Evolutionary conservation across 2,113 vertebrate genomes (phyloP).

Genomic region (Calcarius ornatus): DNA sequence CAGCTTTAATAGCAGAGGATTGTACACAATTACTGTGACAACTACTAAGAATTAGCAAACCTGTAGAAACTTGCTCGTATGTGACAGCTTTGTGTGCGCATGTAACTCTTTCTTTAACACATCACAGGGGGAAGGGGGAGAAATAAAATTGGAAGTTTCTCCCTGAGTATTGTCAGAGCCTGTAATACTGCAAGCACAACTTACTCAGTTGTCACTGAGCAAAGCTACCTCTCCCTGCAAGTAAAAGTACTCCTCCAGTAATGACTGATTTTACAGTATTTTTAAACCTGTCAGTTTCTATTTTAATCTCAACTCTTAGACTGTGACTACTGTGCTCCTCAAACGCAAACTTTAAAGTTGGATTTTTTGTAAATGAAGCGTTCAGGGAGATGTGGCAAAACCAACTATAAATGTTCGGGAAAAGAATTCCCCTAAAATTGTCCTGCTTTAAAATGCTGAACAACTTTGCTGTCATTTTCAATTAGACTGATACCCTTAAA

Average conservation of each 20-base stretch:
- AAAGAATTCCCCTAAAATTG: background rate
- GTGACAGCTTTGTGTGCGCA: background rate
- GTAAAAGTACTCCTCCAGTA: background rate
- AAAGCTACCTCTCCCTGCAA: background rate
- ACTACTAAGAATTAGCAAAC: background rate
- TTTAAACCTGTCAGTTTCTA: background rate
- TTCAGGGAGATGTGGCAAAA: background rate
- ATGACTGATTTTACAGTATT: background rate
- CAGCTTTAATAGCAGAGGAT: background rate
- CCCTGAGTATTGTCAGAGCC: rapidly evolving
- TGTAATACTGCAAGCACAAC: background rate
- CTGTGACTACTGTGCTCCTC: background rate
- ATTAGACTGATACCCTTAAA: background rate
- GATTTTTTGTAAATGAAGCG: background rate
- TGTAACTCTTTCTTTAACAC: background rate
- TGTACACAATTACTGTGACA: background rate
- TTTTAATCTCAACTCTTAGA: background rate
- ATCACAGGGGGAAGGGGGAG: background rate
- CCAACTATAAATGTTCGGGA: background rate
- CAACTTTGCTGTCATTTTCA: background rate
- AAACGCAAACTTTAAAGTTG: background rate
- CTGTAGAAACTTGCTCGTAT: background rate
- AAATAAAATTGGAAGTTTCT: background rate
- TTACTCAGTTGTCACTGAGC: background rate
- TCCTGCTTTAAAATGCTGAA: background rate